phyloP scores from a whole-genome alignment of 2,888 invertebrate genomes.

The Endomychus coccineus region DNA sequence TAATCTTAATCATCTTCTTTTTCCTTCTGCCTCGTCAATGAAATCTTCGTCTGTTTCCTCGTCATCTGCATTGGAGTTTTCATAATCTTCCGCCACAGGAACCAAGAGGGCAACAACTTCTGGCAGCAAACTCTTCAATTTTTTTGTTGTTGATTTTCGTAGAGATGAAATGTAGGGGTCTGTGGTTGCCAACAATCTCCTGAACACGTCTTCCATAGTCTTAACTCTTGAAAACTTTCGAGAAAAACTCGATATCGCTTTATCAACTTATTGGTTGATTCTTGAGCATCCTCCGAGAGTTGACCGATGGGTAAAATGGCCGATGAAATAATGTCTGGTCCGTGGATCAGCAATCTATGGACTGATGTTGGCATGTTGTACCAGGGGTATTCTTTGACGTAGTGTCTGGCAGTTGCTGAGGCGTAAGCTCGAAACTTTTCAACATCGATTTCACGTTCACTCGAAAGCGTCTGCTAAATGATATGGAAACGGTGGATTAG shows the following conservation, averaged over 20 bases:
- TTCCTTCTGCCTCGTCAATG: no score
- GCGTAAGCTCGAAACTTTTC: constrained; percentile 17
- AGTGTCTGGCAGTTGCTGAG: constrained; percentile 19
- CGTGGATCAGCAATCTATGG: constrained; percentile 10
- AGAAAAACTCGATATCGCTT: constrained; percentile 8
- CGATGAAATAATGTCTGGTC: constrained; percentile 1
- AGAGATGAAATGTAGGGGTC: no score
- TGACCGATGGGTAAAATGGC: constrained; percentile 9
- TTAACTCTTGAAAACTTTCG: not conserved
- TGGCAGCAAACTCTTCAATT: no score
- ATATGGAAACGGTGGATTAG: constrained; percentile 14
- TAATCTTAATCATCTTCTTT: no score
- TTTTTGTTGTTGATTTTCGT: no score
- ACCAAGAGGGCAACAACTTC: no score
- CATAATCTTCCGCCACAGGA: no score
- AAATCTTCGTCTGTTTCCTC: no score
- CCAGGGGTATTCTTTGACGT: constrained; percentile 20
- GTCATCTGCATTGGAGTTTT: no score
- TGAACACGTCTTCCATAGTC: constrained; percentile 6
- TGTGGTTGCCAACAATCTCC: constrained; percentile 6
- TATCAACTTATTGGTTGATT: constrained; percentile 8
- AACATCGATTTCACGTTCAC: constrained; percentile 18
- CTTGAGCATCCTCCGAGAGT: constrained; percentile 8
- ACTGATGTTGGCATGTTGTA: constrained; percentile 20
- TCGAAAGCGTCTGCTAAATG: constrained; percentile 20